Percentiles rank a stretch among this genome's conserved stretches.
These are phyloP conservation scores for Margarornis squamiger DNA, from an alignment of 2,797 vertebrate genomes.

Conservation along the genomic window DNA sequence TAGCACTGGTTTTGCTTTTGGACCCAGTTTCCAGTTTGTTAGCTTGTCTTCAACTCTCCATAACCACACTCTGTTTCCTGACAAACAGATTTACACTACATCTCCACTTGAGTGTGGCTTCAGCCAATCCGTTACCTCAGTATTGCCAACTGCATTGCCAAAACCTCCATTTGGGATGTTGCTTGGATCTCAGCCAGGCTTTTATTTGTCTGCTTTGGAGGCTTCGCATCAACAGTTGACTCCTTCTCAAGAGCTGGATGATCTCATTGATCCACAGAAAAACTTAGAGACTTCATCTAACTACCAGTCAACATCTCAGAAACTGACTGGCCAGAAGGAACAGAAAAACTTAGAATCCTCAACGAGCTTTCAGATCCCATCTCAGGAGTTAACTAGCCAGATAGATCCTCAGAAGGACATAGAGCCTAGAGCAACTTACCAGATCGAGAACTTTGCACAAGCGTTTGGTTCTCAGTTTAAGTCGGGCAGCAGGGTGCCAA, in stretches of 20 bases:
- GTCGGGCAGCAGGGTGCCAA: slow-evolving; percentile 94
- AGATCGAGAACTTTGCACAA: slow-evolving; percentile 99
- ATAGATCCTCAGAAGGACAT: slow-evolving; percentile 91
- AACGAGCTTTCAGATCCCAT: slow-evolving; percentile 85
- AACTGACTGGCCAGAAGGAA: slow-evolving; percentile 90
- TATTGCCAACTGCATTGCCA: slow-evolving; percentile 89
- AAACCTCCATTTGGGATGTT: slow-evolving; percentile 98
- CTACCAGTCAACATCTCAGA: slow-evolving; percentile 90
- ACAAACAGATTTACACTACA: slow-evolving; percentile 93
- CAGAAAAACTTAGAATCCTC: slow-evolving; percentile 83
- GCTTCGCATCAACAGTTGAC: slow-evolving; percentile 96
- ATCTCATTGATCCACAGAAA: slow-evolving; percentile 95
- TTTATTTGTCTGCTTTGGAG: slow-evolving; percentile 92
- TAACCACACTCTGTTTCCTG: slow-evolving; percentile 90
- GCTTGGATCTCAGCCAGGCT: slow-evolving; percentile 90
- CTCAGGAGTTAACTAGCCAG: slow-evolving; percentile 88
- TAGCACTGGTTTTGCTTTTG: slow-evolving; percentile 89
- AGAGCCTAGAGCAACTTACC: slow-evolving; percentile 89
- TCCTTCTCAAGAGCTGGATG: slow-evolving; percentile 97
- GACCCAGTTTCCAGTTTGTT: slow-evolving; percentile 90
- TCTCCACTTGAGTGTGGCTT: slow-evolving; percentile 95
- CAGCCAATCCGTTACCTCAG: slow-evolving; percentile 91
- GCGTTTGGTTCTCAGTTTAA: slow-evolving; percentile 99
- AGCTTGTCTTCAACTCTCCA: slow-evolving; percentile 88
- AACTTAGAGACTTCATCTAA: slow-evolving; percentile 85